A percentile compares a stretch with the other conserved stretches of the same genome.
Conservation (phyloP, 2,888 invertebrate species). For the Orthonychiurus folsomi region DNA sequence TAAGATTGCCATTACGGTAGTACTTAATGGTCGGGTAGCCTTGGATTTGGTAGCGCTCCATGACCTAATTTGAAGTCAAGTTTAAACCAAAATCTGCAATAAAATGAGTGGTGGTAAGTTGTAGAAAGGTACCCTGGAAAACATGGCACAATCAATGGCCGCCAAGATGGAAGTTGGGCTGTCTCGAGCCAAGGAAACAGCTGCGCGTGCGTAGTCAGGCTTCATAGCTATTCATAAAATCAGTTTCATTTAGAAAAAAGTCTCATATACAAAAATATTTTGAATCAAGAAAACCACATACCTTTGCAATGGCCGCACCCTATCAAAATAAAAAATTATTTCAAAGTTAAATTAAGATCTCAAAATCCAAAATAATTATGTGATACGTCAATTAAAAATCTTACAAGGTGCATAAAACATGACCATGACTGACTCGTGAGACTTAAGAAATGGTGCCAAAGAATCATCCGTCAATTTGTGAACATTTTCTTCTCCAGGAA, state of each 20-base stretch:
- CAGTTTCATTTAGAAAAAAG: too few species aligned
- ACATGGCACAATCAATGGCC: constrained; percentile 51
- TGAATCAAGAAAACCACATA: too few species aligned
- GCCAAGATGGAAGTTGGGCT: constrained; percentile 47
- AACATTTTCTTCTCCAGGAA: constrained; percentile 24
- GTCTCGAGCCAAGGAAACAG: constrained; percentile 48
- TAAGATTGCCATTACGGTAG: constrained; percentile 57
- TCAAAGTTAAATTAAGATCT: neutral
- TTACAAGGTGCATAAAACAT: constrained; percentile 72
- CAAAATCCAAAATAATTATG: too few species aligned
- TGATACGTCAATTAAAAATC: constrained; percentile 35
- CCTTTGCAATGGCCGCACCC: constrained; percentile 65
- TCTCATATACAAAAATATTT: too few species aligned
- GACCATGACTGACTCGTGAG: constrained; percentile 55
- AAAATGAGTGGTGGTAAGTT: neutral
- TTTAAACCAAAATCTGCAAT: neutral
- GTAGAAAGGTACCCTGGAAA: constrained; percentile 19
- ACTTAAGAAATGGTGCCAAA: constrained; percentile 54
- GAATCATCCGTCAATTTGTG: constrained; percentile 50
- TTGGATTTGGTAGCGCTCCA: constrained; percentile 52
- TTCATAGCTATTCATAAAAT: constrained; percentile 51
- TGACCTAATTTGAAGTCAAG: constrained; percentile 15
- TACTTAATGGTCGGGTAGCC: constrained; percentile 74
- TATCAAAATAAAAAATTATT: constrained; percentile 42
- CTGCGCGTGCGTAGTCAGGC: constrained; percentile 55